A percentile compares a stretch with the other conserved stretches of the same genome.
These are phyloP conservation scores for Pagetopsis macropterus DNA, from an alignment of 2,797 vertebrate genomes.

Conservation along the genomic window DNA sequence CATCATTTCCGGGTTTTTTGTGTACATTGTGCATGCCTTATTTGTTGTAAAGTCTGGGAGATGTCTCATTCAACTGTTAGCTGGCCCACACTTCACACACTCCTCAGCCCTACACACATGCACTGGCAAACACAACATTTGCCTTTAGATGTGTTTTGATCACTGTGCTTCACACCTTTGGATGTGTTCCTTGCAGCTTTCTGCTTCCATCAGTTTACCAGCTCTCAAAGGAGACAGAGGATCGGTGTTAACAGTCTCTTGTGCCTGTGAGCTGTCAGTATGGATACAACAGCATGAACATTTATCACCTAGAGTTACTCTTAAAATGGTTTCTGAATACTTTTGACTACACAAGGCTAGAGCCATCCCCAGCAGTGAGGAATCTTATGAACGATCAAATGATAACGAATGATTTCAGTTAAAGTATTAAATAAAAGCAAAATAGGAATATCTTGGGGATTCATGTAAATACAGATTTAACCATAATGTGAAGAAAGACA, in stretches of 20 bases:
- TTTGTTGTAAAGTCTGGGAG: neutral
- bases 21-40: neutral
- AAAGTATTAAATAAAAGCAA: neutral
- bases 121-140: neutral
- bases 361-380: neutral
- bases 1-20: neutral
- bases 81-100: neutral
- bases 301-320: constrained; percentile 7
- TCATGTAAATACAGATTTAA: neutral
- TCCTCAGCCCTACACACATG: neutral
- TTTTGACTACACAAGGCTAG: neutral
- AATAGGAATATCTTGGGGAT: neutral
- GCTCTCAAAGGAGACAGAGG: constrained; percentile 9
- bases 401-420: neutral
- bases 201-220: constrained; percentile 30
- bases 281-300: constrained; percentile 4
- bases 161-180: constrained; percentile 29
- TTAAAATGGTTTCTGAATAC: neutral
- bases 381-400: neutral
- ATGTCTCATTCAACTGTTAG: neutral
- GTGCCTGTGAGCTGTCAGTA: constrained; percentile 30
- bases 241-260: constrained; percentile 37
- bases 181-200: constrained; percentile 18
- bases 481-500: neutral
- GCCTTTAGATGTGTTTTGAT: constrained; percentile 22